phyloP scores from a whole-genome alignment of 2,113 vertebrate genomes.

The Peucedramus taeniatus region DNA sequence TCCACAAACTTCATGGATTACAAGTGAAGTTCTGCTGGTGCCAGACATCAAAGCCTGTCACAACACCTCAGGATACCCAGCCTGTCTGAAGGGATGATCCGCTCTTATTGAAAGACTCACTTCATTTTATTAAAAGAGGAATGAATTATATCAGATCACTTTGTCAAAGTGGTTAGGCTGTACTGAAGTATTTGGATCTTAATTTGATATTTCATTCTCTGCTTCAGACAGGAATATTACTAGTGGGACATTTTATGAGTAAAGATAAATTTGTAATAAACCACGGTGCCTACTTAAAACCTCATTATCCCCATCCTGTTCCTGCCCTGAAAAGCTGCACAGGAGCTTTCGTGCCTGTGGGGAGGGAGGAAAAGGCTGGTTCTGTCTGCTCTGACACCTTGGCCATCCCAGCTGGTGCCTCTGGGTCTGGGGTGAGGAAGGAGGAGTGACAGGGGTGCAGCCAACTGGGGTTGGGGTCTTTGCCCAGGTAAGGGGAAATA shows the following conservation, averaged over 20 bases:
- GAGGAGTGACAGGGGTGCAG: not conserved
- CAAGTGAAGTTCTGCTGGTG: not conserved
- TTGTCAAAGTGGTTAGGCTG: not conserved
- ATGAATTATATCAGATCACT: not conserved
- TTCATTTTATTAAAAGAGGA: not conserved
- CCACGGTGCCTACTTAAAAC: not conserved
- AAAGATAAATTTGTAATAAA: constrained; percentile 8
- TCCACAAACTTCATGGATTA: accelerated
- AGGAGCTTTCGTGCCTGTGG: not conserved
- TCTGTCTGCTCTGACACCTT: not conserved
- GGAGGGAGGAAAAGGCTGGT: not conserved
- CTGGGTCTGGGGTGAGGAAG: not conserved
- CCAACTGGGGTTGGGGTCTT: not conserved
- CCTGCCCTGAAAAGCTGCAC: not conserved
- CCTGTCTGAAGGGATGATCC: not conserved
- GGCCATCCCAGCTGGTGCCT: not conserved
- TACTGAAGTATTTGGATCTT: not conserved
- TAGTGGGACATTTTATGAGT: not conserved
- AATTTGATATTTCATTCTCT: not conserved
- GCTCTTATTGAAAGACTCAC: not conserved
- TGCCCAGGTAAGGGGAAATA: not conserved
- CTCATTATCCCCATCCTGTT: not conserved
- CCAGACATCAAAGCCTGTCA: not conserved
- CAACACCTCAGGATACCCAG: not conserved
- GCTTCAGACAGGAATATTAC: not conserved